Evolutionary conservation across 2,888 invertebrate species (phyloP).

Genomic region (Acrobasis consociella): DNA sequence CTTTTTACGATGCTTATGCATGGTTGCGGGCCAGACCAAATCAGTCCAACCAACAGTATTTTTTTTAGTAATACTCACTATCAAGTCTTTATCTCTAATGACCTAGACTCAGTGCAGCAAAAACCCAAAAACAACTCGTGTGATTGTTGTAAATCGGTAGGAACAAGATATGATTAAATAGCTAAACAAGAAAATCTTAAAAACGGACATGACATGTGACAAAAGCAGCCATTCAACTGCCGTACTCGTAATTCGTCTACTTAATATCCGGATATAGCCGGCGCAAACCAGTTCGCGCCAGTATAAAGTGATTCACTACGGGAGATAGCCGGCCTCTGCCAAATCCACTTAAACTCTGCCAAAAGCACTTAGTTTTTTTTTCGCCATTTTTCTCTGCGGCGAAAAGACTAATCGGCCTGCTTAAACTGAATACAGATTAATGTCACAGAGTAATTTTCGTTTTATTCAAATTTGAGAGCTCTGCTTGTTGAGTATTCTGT

Average conservation of each 20-base stretch:
- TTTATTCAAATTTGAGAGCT: conserved; percentile 37
- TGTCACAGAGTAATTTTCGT: conserved; percentile 37
- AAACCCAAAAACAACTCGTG: too few species aligned
- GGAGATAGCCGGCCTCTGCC: conserved; percentile 40
- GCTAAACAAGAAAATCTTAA: not conserved
- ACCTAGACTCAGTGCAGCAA: too few species aligned
- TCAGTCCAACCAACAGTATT: too few species aligned
- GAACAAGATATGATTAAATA: not conserved
- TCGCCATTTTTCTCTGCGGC: conserved; percentile 34
- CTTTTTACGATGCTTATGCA: too few species aligned
- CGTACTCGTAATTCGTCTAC: conserved; percentile 39
- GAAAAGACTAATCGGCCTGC: conserved; percentile 49
- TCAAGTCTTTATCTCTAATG: too few species aligned
- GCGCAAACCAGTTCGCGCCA: conserved; percentile 37
- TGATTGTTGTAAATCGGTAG: not conserved
- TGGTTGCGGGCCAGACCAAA: too few species aligned
- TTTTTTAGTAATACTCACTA: too few species aligned
- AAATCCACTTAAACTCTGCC: conserved; percentile 56
- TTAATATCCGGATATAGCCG: conserved; percentile 41
- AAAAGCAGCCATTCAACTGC: conserved; percentile 19
- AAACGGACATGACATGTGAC: not conserved
- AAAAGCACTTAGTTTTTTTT: conserved; percentile 46
- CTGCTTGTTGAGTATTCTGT: not conserved
- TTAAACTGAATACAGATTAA: conserved; percentile 47
- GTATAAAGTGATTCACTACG: conserved; percentile 37